Conservation (phyloP, 2,888 invertebrate species). For the Lycocerus yunnanus region DNA sequence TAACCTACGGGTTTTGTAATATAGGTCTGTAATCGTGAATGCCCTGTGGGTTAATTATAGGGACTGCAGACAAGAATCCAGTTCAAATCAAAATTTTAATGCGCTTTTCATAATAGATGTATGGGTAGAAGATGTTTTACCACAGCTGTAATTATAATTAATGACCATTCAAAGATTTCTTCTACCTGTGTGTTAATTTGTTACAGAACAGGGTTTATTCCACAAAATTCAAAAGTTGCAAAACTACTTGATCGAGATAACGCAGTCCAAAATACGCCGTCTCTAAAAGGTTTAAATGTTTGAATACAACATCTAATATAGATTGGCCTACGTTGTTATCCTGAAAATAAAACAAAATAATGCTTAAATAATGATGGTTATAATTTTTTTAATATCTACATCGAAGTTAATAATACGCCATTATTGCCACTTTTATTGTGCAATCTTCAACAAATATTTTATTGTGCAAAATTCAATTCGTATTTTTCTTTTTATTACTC, state of each 20-base stretch:
- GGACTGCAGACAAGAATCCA: conserved; percentile 29
- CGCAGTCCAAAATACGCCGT: conserved; percentile 96
- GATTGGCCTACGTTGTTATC: conserved; percentile 89
- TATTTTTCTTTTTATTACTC: too few relatives aligned
- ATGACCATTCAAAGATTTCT: conserved; percentile 18
- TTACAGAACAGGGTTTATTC: background rate
- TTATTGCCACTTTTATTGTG: too few relatives aligned
- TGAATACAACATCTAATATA: conserved; percentile 88
- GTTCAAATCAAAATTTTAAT: conserved; percentile 29
- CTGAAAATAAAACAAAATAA: conserved; percentile 63
- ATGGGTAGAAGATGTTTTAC: conserved; percentile 16
- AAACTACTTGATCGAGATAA: conserved; percentile 73
- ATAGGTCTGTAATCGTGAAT: conserved; percentile 32
- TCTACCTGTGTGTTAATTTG: conserved; percentile 17
- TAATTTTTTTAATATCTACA: too few relatives aligned
- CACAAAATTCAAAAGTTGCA: background rate
- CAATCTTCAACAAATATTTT: too few relatives aligned
- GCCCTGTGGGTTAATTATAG: conserved; percentile 29
- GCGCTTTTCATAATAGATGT: conserved; percentile 28
- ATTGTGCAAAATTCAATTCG: too few relatives aligned
- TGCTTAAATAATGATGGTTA: background rate
- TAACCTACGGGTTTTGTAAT: conserved; percentile 25
- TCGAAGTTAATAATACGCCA: too few relatives aligned
- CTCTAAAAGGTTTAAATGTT: conserved; percentile 91
- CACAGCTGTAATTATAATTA: conserved; percentile 26